Evolutionary conservation across 1,140 invertebrate species (phyloP).

Genomic region (Drosophila bifasciata): DNA sequence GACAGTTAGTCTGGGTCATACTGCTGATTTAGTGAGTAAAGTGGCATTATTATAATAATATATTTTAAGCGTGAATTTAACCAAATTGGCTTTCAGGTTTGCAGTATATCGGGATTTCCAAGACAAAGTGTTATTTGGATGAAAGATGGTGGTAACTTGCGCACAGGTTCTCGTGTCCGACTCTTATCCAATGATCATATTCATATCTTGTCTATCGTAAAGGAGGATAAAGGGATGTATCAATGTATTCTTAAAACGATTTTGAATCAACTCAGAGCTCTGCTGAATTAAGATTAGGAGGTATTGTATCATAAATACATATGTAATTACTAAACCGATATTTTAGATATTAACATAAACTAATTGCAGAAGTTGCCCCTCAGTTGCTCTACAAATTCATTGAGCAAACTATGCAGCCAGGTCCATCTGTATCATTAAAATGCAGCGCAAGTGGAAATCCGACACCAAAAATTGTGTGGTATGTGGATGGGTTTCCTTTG

Average conservation of each 20-base stretch:
- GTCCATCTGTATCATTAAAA: conserved; percentile 91
- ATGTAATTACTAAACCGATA: background rate
- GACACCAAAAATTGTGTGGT: conserved; percentile 92
- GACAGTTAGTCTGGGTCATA: conserved; percentile 85
- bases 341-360: background rate
- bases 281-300: conserved; percentile 89
- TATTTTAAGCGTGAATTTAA: conserved; percentile 21
- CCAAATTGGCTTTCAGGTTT: conserved; percentile 84
- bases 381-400: conserved; percentile 92
- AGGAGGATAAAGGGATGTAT: conserved; percentile 92
- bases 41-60: conserved; percentile 11
- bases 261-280: conserved; percentile 89
- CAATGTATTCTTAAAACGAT: conserved; percentile 91
- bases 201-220: conserved; percentile 87
- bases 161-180: conserved; percentile 85
- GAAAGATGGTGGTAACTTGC: conserved; percentile 88
- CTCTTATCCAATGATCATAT: conserved; percentile 85
- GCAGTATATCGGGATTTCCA: conserved; percentile 90
- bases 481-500: conserved; percentile 90
- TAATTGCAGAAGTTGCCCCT: conserved; percentile 89
- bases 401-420: conserved; percentile 92
- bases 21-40: conserved; percentile 85
- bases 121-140: conserved; percentile 90
- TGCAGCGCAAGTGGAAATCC: conserved; percentile 92
- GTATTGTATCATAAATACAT: conserved; percentile 84